Evolutionary conservation across 2,797 vertebrate genomes (phyloP).

Genomic region (Pteropus rufus): DNA sequence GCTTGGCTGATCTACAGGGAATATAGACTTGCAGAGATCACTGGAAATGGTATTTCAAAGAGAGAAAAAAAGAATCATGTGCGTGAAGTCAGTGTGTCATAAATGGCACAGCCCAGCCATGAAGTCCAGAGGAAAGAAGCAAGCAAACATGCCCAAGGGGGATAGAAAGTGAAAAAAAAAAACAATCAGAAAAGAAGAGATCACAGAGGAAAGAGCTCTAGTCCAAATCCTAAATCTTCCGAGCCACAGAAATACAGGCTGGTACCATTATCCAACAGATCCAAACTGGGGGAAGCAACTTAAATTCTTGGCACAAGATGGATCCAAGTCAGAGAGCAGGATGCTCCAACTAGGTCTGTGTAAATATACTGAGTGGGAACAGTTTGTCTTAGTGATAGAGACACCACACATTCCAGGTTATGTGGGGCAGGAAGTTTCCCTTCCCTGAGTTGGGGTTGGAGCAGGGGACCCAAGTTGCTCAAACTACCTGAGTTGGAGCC

Average conservation of each 20-base stretch:
- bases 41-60: not conserved
- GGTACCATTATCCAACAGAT: not conserved
- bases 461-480: not conserved
- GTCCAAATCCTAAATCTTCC: not conserved
- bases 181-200: not conserved
- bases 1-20: not conserved
- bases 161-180: not conserved
- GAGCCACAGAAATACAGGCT: not conserved
- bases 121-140: not conserved
- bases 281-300: not conserved
- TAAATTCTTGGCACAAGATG: not conserved
- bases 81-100: not conserved
- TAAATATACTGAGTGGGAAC: not conserved
- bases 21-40: not conserved
- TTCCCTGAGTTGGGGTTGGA: not conserved
- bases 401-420: not conserved
- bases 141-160: not conserved
- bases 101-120: not conserved
- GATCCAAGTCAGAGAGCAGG: not conserved
- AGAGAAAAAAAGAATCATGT: not conserved
- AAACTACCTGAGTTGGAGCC: not conserved
- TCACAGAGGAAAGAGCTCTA: not conserved
- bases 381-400: not conserved
- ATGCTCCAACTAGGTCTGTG: not conserved
- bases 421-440: not conserved